A percentile compares a stretch with the other conserved stretches of the same genome.
These are phyloP conservation scores for Sarcophilus harrisii DNA, from an alignment of 2,797 vertebrate species.

Conservation along the genomic window DNA sequence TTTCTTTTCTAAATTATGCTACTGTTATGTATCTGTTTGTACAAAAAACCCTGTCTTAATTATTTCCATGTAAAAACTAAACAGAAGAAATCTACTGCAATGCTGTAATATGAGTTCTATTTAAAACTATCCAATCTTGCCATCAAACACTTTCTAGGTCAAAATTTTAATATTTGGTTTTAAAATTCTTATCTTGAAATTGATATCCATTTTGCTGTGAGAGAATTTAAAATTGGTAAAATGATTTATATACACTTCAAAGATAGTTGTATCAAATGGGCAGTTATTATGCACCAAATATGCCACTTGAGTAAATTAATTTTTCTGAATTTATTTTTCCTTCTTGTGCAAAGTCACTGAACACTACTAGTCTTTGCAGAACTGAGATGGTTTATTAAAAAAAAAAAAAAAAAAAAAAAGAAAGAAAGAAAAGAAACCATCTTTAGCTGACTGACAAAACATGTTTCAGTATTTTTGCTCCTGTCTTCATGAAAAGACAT, in stretches of 20 bases:
- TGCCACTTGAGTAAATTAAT: conserved; percentile 41
- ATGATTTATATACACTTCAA: neutral
- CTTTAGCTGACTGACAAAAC: neutral
- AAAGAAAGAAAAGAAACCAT: neutral
- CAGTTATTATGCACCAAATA: conserved; percentile 52
- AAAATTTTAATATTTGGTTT: conserved; percentile 24
- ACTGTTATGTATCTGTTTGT: neutral
- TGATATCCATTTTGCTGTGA: conserved; percentile 13
- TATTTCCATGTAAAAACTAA: neutral
- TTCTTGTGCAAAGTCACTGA: conserved; percentile 46
- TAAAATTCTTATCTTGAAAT: conserved; percentile 34
- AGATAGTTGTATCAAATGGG: conserved; percentile 30
- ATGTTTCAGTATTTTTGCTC: neutral
- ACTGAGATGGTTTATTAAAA: neutral
- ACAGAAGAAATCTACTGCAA: neutral
- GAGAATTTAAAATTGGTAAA: neutral
- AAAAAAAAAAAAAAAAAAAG: too few relatives aligned
- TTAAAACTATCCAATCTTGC: conserved; percentile 15
- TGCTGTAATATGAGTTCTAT: neutral
- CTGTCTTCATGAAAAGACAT: neutral
- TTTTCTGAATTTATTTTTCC: conserved; percentile 30
- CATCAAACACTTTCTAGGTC: neutral
- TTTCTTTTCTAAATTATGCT: neutral
- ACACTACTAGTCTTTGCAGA: neutral
- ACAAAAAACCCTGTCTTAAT: neutral